Evolutionary conservation across 2,888 invertebrate species (phyloP).

Genomic region (Falcaria lacertinaria): DNA sequence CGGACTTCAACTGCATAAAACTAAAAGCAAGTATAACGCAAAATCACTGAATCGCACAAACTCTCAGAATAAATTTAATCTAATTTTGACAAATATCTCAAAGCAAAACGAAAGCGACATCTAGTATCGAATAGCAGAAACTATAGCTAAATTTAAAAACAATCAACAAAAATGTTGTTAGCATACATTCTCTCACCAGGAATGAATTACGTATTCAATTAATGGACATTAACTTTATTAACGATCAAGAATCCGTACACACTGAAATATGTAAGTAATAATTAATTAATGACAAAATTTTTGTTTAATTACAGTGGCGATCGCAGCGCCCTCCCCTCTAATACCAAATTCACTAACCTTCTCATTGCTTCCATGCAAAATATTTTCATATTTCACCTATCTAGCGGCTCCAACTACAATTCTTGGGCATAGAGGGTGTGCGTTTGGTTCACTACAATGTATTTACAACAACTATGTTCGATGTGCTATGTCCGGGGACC

Average conservation of each 20-base stretch:
- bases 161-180: constrained; percentile 24
- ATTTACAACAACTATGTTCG: constrained; percentile 34
- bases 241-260: constrained; percentile 57
- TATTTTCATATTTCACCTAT: constrained; percentile 49
- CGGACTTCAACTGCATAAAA: constrained; percentile 68
- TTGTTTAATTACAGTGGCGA: constrained; percentile 26
- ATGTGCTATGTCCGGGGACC: constrained; percentile 9
- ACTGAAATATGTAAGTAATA: constrained; percentile 55
- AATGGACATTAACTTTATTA: constrained; percentile 49
- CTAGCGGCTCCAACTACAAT: constrained; percentile 43
- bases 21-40: constrained; percentile 69
- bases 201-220: constrained; percentile 55
- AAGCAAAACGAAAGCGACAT: constrained; percentile 39
- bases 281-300: constrained; percentile 42
- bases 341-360: constrained; percentile 76
- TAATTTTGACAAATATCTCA: constrained; percentile 26
- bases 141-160: constrained; percentile 25
- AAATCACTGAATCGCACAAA: constrained; percentile 61
- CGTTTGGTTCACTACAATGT: constrained; percentile 39
- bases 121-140: constrained; percentile 36
- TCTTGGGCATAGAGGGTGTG: constrained; percentile 50
- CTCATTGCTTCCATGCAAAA: constrained; percentile 63
- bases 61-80: constrained; percentile 60
- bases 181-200: constrained; percentile 41
- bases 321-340: constrained; percentile 44